Conservation (phyloP, 2,888 invertebrate genomes). For the Deilephila porcellus region DNA sequence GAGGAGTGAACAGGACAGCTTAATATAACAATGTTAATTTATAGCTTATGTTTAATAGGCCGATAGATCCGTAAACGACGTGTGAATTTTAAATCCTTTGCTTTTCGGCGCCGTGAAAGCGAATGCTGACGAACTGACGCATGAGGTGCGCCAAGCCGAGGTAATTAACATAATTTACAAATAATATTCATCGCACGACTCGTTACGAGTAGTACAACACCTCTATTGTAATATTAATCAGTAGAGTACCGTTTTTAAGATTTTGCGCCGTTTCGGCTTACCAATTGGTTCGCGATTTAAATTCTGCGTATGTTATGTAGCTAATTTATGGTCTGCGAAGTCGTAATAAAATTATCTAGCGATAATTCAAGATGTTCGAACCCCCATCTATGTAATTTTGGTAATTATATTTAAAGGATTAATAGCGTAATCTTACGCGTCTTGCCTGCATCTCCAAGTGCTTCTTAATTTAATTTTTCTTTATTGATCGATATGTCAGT, state of each 20-base stretch:
- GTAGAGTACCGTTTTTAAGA: background rate
- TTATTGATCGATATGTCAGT: too few relatives aligned
- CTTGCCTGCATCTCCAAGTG: too few relatives aligned
- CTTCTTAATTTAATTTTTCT: too few relatives aligned
- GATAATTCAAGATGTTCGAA: too few relatives aligned
- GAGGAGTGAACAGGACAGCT: background rate
- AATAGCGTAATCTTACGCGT: too few relatives aligned
- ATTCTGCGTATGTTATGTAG: background rate
- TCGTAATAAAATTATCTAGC: too few relatives aligned
- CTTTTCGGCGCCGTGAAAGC: conserved; percentile 30
- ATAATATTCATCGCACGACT: conserved; percentile 2
- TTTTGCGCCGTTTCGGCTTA: background rate
- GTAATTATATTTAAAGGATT: too few relatives aligned
- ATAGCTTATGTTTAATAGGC: conserved; percentile 13
- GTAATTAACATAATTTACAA: background rate
- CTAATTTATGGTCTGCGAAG: too few relatives aligned
- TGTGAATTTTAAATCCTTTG: conserved; percentile 21
- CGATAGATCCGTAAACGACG: conserved; percentile 25
- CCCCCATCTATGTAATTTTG: too few relatives aligned
- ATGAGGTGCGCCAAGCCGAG: background rate
- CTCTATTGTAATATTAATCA: conserved; percentile 5
- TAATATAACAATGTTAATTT: conserved; percentile 14
- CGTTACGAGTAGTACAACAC: background rate
- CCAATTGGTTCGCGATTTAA: background rate
- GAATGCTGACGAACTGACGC: conserved; percentile 3